Evolutionary conservation across 2,888 invertebrate genomes (phyloP), one percentile per base, ranked within the genome.

Genomic region (Eurois occulta): DNA sequence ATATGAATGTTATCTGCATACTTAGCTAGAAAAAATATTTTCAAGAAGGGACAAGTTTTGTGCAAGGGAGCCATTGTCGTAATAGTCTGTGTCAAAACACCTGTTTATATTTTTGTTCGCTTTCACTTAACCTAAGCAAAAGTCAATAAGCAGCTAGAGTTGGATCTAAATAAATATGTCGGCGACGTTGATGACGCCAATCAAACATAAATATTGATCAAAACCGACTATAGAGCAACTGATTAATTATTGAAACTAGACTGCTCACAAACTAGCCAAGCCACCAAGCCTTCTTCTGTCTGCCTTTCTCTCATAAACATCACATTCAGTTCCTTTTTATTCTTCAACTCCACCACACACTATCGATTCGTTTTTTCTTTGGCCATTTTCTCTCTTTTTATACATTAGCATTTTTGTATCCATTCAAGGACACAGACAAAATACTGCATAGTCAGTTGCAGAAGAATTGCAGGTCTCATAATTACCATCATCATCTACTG

Each of bases 91-190:
- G 55, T 48, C 8, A 18, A 60, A 11, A 68, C 80, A 68, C 6
- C n/a, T 80, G 80, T 60, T 67, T 32, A 18, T n/a, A 13, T 35
- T 79, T 55, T 48, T 16, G 5, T 18, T 52, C 16, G 32, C 24
- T 62, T 75, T 80, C 24, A 24, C 41, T 48, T 35, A 52, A n/a
- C n/a, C 24, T n/a, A n/a, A 16, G 16, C 28, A 52, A 28, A 52
- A 35, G 24, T 6, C 32, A 41, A 10, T 13, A 43, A 18, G 18
- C 24, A 16, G 71, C 13, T 46, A 21, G 3, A 69, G 11, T 58
- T 24, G 3, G 4, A 18, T 68, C 21, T 41, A 6, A 48, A 48
- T 35, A 72, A 60, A 80, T 35, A 60, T 41, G 8, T 13, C 18
- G 2, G 2, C 1, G 18, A 13, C 24, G 28, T 60, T 52, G 24